These are phyloP conservation scores for Amaurobius ferox DNA, from an alignment of 2,888 invertebrate genomes.

Conservation along the genomic window DNA sequence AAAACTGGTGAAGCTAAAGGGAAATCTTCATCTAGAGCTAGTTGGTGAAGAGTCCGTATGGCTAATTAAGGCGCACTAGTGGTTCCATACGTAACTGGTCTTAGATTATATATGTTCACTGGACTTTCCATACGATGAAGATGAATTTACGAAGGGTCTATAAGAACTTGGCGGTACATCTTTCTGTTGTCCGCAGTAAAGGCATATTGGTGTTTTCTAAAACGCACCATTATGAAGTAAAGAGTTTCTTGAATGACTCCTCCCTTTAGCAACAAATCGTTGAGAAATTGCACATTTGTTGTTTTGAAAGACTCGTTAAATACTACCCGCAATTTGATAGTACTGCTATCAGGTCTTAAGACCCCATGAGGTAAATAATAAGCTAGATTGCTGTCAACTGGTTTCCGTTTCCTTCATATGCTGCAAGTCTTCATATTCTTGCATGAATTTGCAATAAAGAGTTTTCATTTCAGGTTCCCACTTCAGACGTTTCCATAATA, in stretches of 20 bases:
- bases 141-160: too few species aligned
- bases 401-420: constrained; percentile 3
- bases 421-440: neutral
- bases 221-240: neutral
- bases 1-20: too few species aligned
- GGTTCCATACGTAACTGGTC: too few species aligned
- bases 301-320: neutral
- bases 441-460: neutral
- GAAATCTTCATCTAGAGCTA: too few species aligned
- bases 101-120: too few species aligned
- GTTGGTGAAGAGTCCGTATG: too few species aligned
- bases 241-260: neutral
- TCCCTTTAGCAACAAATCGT: neutral
- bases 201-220: neutral
- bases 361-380: neutral
- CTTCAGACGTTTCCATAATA: neutral
- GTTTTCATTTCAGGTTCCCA: neutral
- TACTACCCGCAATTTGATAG: neutral
- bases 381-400: neutral
- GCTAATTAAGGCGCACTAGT: too few species aligned
- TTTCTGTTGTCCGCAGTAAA: neutral
- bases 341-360: neutral
- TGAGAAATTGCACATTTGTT: neutral
- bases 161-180: neutral
- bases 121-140: too few species aligned